phyloP scores from a whole-genome alignment of 1,140 invertebrate genomes.

The Musca domestica region DNA sequence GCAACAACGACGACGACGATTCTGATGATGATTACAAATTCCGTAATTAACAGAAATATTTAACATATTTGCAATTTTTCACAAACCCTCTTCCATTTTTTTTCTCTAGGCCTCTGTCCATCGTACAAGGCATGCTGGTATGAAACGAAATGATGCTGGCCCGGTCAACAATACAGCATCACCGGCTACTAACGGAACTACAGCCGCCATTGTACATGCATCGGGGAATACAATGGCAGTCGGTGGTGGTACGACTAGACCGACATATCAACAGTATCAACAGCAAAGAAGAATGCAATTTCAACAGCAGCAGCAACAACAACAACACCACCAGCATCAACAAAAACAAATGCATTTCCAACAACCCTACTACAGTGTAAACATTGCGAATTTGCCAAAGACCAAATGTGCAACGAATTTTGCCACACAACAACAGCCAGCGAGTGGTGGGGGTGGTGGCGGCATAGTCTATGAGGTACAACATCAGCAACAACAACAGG shows the following conservation, averaged over 20 bases:
- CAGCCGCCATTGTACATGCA: slow-evolving; percentile 10
- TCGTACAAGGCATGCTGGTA: slow-evolving; percentile 29
- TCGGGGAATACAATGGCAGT: slow-evolving; percentile 13
- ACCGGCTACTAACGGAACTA: slow-evolving; percentile 2
- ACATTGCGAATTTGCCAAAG: slow-evolving; percentile 6
- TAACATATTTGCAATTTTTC: neutral
- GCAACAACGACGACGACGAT: too few species aligned
- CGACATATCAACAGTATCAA: slow-evolving; percentile 25
- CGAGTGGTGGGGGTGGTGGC: neutral
- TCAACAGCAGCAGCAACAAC: slow-evolving; percentile 24
- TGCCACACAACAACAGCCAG: slow-evolving; percentile 24
- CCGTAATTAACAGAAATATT: slow-evolving; percentile 10
- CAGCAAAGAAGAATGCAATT: slow-evolving; percentile 24
- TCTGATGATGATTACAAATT: neutral
- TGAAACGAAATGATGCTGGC: slow-evolving; percentile 15
- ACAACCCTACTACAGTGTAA: slow-evolving; percentile 11
- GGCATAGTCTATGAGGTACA: neutral
- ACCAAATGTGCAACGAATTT: neutral
- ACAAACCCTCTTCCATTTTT: neutral
- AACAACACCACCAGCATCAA: slow-evolving; percentile 24
- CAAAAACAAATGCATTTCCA: slow-evolving; percentile 18
- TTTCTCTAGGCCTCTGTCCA: slow-evolving; percentile 30
- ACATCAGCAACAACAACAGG: slow-evolving; percentile 7
- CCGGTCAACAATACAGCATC: neutral
- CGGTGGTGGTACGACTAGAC: slow-evolving; percentile 7